phyloP scores from a whole-genome alignment of 2,113 vertebrate species.

The Lophius piscatorius region DNA sequence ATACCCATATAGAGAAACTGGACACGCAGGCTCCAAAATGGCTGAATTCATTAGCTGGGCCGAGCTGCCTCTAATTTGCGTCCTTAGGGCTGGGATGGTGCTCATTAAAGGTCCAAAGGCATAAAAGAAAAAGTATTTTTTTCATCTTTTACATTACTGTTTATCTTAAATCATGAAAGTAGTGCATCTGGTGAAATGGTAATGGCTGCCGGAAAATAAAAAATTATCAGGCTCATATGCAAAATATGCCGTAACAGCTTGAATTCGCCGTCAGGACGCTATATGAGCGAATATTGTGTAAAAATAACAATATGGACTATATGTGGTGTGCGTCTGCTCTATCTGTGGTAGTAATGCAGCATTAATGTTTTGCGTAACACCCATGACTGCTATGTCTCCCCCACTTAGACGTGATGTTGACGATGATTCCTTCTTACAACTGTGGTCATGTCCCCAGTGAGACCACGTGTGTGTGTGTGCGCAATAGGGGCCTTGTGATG shows the following conservation, averaged over 20 bases:
- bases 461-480: conserved; percentile 22
- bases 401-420: conserved; percentile 70
- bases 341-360: conserved; percentile 42
- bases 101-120: conserved; percentile 70
- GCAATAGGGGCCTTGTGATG: conserved; percentile 73
- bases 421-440: conserved; percentile 72
- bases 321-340: conserved; percentile 21
- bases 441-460: conserved; percentile 69
- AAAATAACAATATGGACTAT: conserved; percentile 18
- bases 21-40: conserved; percentile 73
- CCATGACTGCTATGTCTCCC: conserved; percentile 67
- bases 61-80: conserved; percentile 71
- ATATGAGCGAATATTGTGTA: not conserved
- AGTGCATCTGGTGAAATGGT: conserved; percentile 46
- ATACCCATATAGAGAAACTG: conserved; percentile 60
- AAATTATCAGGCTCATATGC: conserved; percentile 23
- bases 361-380: conserved; percentile 63
- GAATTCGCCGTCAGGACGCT: conserved; percentile 10
- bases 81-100: conserved; percentile 68
- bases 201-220: conserved; percentile 66
- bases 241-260: conserved; percentile 28
- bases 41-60: conserved; percentile 75
- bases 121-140: conserved; percentile 22
- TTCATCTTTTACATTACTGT: conserved; percentile 68
- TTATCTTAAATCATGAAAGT: conserved; percentile 70